A percentile compares a stretch with the other conserved stretches of the same genome.
Evolutionary conservation across 2,888 invertebrate species (phyloP).

Genomic region (Teleiodes luculella): DNA sequence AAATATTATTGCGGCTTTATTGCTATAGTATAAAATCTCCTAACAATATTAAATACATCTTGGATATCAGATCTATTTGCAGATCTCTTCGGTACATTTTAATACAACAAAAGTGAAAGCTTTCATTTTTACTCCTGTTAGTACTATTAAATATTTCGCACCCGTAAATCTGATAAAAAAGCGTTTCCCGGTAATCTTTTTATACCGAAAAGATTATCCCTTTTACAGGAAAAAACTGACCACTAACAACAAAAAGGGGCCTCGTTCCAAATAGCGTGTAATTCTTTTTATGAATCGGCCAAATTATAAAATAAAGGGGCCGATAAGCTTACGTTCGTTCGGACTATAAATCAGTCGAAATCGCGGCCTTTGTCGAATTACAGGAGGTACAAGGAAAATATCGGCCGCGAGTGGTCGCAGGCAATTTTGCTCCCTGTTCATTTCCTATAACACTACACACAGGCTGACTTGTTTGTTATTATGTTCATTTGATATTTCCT

Average conservation of each 20-base stretch:
- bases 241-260: neutral
- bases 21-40: too few relatives aligned
- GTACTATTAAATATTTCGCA: too few relatives aligned
- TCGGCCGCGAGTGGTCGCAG: neutral
- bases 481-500: neutral
- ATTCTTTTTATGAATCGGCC: constrained; percentile 30
- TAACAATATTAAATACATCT: too few relatives aligned
- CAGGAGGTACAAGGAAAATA: constrained; percentile 14
- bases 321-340: constrained; percentile 31
- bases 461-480: neutral
- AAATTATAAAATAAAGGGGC: constrained; percentile 37
- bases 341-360: constrained; percentile 35
- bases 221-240: neutral
- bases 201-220: neutral
- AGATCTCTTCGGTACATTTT: too few relatives aligned
- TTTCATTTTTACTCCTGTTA: too few relatives aligned
- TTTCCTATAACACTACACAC: neutral
- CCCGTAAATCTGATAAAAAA: too few relatives aligned
- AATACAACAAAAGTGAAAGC: too few relatives aligned
- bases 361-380: constrained; percentile 25
- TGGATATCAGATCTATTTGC: too few relatives aligned
- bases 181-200: too few relatives aligned
- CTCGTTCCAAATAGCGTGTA: constrained; percentile 27
- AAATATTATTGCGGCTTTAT: too few relatives aligned
- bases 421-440: neutral